phyloP scores from a whole-genome alignment of 2,797 vertebrate genomes.

The Phrynocephalus guinanensis region DNA sequence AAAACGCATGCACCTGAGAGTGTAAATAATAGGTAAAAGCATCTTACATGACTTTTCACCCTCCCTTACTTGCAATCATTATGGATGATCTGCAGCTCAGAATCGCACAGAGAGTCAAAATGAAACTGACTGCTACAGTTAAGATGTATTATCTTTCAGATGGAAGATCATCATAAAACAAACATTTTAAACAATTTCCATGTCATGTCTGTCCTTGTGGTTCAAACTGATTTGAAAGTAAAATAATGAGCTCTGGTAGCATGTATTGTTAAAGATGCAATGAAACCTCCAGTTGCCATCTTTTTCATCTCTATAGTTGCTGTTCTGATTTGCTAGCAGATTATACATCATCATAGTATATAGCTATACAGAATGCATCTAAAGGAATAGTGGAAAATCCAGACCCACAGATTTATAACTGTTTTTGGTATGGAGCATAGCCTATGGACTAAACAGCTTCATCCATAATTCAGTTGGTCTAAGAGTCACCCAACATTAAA shows the following conservation, averaged over 20 bases:
- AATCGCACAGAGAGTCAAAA: conserved; percentile 29
- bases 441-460: not conserved
- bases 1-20: conserved; percentile 6
- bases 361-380: not conserved
- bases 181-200: not conserved
- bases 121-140: conserved; percentile 27
- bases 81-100: conserved; percentile 32
- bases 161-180: conserved; percentile 13
- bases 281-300: not conserved
- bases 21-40: conserved; percentile 26
- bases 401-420: not conserved
- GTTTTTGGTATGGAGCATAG: not conserved
- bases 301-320: not conserved
- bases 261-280: not conserved
- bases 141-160: conserved; percentile 10
- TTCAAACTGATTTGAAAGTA: not conserved
- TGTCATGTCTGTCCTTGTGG: not conserved
- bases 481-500: not conserved
- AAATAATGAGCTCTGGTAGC: not conserved
- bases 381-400: not conserved
- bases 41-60: not conserved
- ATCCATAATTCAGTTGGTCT: not conserved
- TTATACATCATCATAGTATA: not conserved
- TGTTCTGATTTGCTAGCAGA: not conserved
- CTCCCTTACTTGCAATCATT: conserved; percentile 2